Conservation (phyloP, 2,797 vertebrate species). For the Pangasius djambal region DNA sequence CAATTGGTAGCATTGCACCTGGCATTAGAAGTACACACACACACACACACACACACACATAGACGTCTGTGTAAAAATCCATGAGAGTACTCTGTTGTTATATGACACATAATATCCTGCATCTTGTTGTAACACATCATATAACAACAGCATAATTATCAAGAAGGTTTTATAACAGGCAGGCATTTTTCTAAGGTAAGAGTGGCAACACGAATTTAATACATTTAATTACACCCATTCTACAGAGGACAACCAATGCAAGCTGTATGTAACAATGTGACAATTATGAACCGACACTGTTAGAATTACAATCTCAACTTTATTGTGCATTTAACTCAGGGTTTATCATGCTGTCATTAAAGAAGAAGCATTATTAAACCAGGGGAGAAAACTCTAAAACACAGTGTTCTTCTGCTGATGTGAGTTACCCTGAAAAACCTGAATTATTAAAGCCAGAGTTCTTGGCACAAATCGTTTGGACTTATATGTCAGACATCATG, state of each 20-base stretch:
- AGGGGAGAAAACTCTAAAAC: background rate
- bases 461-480: background rate
- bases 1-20: constrained; percentile 9
- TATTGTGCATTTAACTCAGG: background rate
- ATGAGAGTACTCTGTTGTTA: background rate
- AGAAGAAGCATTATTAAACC: background rate
- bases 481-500: background rate
- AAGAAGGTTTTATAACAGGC: background rate
- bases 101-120: background rate
- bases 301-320: background rate
- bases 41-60: background rate
- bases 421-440: background rate
- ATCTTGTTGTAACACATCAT: background rate
- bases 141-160: background rate
- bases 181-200: background rate
- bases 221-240: background rate
- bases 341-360: background rate
- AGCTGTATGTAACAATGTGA: background rate
- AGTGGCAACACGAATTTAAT: background rate
- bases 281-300: background rate
- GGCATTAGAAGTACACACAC: background rate
- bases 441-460: background rate
- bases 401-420: background rate
- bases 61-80: background rate
- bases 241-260: background rate